phyloP scores from a whole-genome alignment of 92 coral and sea anemone species.

The Desmophyllum pertusum region DNA sequence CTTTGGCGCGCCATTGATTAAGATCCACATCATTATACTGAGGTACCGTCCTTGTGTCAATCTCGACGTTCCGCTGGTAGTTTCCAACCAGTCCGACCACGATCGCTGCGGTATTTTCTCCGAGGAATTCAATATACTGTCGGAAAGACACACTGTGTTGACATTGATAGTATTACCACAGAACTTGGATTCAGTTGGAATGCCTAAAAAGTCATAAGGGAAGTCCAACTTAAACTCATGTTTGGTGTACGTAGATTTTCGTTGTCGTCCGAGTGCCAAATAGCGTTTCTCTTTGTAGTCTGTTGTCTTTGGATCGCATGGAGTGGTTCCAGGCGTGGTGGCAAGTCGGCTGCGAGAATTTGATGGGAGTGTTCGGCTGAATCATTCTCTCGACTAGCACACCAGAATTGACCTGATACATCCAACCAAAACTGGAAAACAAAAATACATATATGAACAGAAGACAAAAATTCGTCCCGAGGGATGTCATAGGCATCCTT shows the following conservation, averaged over 20 bases:
- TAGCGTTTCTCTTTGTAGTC: constrained; percentile 36
- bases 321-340: constrained; percentile 31
- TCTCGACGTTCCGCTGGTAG: constrained; percentile 50
- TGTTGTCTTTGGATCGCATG: constrained; percentile 45
- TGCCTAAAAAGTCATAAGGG: constrained; percentile 60
- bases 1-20: constrained; percentile 30
- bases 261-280: constrained; percentile 43
- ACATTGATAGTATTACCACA: constrained; percentile 64
- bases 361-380: constrained; percentile 54
- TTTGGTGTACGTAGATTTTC: constrained; percentile 39
- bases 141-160: constrained; percentile 55
- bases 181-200: constrained; percentile 58
- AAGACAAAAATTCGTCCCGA: too few relatives aligned
- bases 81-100: constrained; percentile 22
- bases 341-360: constrained; percentile 57
- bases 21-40: constrained; percentile 54
- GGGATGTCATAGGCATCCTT: background rate
- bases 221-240: constrained; percentile 54
- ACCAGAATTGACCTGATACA: constrained; percentile 60
- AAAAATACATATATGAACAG: too few relatives aligned
- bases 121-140: constrained; percentile 40
- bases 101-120: constrained; percentile 7
- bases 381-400: constrained; percentile 48
- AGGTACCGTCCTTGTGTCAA: constrained; percentile 49
- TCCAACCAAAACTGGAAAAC: constrained; percentile 60